Conservation (phyloP, 1,140 invertebrate species). For the Lucilia cuprina region DNA sequence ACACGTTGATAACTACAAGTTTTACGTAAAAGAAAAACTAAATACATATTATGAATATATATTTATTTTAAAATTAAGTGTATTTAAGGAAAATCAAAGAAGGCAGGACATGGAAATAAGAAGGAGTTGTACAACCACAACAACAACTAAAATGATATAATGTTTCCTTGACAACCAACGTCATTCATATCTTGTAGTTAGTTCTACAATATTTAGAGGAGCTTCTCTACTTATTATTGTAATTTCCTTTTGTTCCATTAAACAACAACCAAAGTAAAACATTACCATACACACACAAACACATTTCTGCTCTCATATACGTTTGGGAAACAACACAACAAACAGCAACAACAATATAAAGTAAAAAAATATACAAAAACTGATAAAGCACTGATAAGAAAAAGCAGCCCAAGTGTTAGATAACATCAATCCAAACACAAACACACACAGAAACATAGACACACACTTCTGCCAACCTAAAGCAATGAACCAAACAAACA, state of each 20-base stretch:
- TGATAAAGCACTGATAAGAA: constrained; percentile 62
- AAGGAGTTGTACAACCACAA: neutral
- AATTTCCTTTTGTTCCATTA: neutral
- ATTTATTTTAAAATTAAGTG: neutral
- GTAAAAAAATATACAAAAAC: constrained; percentile 46
- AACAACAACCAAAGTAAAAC: neutral
- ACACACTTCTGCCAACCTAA: neutral
- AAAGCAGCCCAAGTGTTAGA: constrained; percentile 59
- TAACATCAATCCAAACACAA: constrained; percentile 51
- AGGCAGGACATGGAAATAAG: neutral
- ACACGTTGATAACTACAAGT: neutral
- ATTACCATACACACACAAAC: neutral
- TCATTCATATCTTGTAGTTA: neutral
- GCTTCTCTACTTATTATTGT: neutral
- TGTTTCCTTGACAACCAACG: neutral
- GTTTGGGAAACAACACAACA: neutral
- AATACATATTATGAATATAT: neutral
- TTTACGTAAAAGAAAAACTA: neutral
- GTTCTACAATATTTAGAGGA: neutral
- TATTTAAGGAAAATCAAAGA: too few species aligned
- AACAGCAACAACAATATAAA: constrained; percentile 33
- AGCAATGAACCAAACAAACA: neutral
- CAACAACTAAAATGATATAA: neutral
- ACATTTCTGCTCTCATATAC: neutral
- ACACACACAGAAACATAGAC: constrained; percentile 9